Evolutionary conservation across 2,888 invertebrate genomes (phyloP).

Genomic region (Tuberolachnus salignus): DNA sequence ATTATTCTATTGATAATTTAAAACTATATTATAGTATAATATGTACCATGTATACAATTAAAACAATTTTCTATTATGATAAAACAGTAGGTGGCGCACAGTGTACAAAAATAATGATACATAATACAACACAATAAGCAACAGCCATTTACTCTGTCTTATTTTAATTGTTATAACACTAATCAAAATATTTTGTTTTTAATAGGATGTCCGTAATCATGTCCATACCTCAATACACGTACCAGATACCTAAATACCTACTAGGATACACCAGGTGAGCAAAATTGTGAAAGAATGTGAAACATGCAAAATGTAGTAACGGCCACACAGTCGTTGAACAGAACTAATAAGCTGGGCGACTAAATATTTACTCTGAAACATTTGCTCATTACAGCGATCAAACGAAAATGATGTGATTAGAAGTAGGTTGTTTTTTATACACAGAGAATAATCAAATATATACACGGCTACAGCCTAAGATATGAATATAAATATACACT

Average conservation of each 20-base stretch:
- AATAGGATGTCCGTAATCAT: conserved; percentile 83
- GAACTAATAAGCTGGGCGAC: conserved; percentile 12
- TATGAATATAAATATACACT: conserved; percentile 25
- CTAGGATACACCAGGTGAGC: conserved; percentile 75
- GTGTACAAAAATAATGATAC: background rate
- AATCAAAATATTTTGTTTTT: conserved; percentile 61
- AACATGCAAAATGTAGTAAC: conserved; percentile 14
- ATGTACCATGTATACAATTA: background rate
- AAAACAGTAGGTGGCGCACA: conserved; percentile 35
- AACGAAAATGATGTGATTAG: conserved; percentile 26
- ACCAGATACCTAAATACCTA: conserved; percentile 84
- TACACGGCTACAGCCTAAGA: background rate
- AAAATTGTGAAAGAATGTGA: background rate
- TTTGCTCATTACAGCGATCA: conserved; percentile 43
- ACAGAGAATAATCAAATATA: conserved; percentile 43
- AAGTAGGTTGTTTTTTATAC: conserved; percentile 36
- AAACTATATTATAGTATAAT: conserved; percentile 7
- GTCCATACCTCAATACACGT: conserved; percentile 82
- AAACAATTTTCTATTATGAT: conserved; percentile 14
- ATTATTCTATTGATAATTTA: conserved; percentile 1
- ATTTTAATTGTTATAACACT: conserved; percentile 15
- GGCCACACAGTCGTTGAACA: background rate
- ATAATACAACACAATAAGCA: background rate
- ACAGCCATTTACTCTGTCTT: background rate
- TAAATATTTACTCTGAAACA: conserved; percentile 31